Conservation (phyloP, 2,797 vertebrate genomes). For the Gymnoscopelus microlampas region DNA sequence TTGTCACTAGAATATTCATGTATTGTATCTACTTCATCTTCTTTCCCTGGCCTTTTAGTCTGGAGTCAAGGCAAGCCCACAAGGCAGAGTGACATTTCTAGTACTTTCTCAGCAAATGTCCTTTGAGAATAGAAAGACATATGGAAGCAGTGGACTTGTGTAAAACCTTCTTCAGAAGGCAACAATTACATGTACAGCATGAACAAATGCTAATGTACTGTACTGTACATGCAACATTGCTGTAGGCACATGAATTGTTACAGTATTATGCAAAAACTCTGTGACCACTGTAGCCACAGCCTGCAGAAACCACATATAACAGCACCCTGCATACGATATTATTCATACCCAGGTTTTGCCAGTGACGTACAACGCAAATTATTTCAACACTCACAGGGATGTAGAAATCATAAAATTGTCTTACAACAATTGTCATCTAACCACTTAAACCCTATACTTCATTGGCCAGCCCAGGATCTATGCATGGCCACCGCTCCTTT, state of each 20-base stretch:
- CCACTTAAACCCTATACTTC: too few species aligned
- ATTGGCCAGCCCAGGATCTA: too few species aligned
- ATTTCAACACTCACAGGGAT: too few species aligned
- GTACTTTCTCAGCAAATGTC: slow-evolving; percentile 56
- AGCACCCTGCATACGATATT: neutral
- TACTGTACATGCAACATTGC: neutral
- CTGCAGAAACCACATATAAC: slow-evolving; percentile 1
- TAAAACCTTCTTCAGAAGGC: slow-evolving; percentile 40
- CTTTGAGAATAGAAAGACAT: slow-evolving; percentile 37
- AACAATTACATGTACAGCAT: slow-evolving; percentile 18
- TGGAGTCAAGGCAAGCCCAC: slow-evolving; percentile 55
- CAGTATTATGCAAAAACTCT: slow-evolving; percentile 9
- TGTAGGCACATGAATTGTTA: neutral
- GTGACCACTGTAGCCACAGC: slow-evolving; percentile 16
- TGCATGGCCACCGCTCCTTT: too few species aligned
- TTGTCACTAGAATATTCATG: too few species aligned
- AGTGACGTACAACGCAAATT: too few species aligned
- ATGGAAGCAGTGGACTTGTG: slow-evolving; percentile 42
- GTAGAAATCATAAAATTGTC: too few species aligned
- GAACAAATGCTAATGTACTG: neutral
- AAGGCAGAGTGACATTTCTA: slow-evolving; percentile 69
- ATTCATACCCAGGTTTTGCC: too few species aligned
- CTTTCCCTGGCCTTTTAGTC: slow-evolving; percentile 52
- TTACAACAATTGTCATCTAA: too few species aligned
- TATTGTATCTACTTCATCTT: slow-evolving; percentile 7